A percentile compares a stretch with the other conserved stretches of the same genome.
Conservation (phyloP, 2,797 vertebrate species). For the Falco rusticolus region DNA sequence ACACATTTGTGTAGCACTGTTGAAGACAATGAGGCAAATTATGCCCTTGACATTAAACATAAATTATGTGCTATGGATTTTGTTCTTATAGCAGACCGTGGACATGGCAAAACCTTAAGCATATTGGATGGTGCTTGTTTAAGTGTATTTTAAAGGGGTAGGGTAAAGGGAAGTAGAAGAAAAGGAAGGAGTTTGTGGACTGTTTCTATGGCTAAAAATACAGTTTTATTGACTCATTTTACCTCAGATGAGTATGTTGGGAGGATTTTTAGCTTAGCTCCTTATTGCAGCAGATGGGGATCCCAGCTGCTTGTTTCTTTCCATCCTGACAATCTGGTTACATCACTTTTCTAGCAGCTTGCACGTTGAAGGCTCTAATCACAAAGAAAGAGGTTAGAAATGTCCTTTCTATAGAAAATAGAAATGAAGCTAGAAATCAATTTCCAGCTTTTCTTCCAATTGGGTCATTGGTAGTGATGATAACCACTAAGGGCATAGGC, state of each 20-base stretch:
- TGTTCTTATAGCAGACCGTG: neutral
- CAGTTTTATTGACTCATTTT: conserved; percentile 54
- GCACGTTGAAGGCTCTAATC: neutral
- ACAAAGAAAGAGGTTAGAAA: conserved; percentile 49
- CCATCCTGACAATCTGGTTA: conserved; percentile 63
- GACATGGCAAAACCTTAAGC: neutral
- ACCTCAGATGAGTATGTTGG: conserved; percentile 17
- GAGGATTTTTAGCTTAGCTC: conserved; percentile 57
- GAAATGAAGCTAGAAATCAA: neutral
- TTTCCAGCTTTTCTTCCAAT: neutral
- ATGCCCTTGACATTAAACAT: neutral
- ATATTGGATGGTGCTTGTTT: neutral
- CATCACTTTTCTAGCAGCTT: conserved; percentile 67
- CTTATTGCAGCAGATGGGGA: conserved; percentile 66
- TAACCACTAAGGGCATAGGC: neutral
- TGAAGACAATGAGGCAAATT: conserved; percentile 5
- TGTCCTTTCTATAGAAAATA: conserved; percentile 32
- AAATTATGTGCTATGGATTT: neutral
- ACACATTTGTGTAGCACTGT: neutral
- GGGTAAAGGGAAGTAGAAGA: neutral
- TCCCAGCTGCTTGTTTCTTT: conserved; percentile 67
- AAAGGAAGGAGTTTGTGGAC: neutral
- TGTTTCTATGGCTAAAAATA: conserved; percentile 3
- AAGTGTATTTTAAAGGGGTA: neutral
- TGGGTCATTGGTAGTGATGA: neutral